Conservation (phyloP, 2,888 invertebrate species). For the Bombyx huttoni region DNA sequence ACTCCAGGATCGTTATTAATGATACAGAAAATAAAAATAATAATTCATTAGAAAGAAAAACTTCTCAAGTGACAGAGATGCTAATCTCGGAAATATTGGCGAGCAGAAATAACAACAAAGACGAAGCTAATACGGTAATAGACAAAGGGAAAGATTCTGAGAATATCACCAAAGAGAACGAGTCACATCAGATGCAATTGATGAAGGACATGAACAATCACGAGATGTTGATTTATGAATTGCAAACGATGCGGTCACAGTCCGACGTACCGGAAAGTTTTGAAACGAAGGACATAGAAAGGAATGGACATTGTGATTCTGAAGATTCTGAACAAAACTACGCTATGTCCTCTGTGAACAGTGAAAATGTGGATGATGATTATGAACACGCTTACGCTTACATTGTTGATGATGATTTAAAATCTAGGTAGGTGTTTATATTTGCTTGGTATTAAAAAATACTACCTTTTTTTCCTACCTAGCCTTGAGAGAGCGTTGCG, state of each 20-base stretch:
- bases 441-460: background rate
- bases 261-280: constrained; percentile 43
- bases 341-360: constrained; percentile 47
- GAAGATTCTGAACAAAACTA: constrained; percentile 56
- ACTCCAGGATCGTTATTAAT: constrained; percentile 27
- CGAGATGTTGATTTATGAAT: constrained; percentile 79
- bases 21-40: constrained; percentile 42
- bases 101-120: constrained; percentile 61
- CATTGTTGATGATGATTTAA: constrained; percentile 60
- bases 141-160: constrained; percentile 57
- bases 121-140: constrained; percentile 56
- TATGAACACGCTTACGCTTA: constrained; percentile 59
- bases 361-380: constrained; percentile 48
- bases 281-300: constrained; percentile 30
- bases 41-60: constrained; percentile 60
- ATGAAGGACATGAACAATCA: constrained; percentile 74
- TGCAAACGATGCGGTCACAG: constrained; percentile 76
- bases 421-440: constrained; percentile 47
- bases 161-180: constrained; percentile 35
- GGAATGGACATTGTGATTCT: constrained; percentile 46
- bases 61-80: constrained; percentile 62
- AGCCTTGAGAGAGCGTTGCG: no score
- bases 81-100: constrained; percentile 67
- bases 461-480: no score
- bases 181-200: constrained; percentile 36